These are phyloP conservation scores for Trichonephila inaurata DNA, from an alignment of 1,140 invertebrate species.

Conservation along the genomic window DNA sequence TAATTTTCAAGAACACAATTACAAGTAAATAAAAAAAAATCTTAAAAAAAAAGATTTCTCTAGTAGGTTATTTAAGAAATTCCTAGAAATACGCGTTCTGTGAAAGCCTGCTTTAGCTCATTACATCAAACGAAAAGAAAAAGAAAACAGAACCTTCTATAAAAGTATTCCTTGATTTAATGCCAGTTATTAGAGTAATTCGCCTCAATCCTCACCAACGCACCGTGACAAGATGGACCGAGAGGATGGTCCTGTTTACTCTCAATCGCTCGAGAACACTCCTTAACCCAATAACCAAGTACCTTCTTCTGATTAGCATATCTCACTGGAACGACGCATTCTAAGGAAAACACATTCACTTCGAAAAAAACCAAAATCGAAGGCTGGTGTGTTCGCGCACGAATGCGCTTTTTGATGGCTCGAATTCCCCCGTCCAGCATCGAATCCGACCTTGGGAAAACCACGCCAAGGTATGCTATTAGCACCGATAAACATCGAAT, in stretches of 20 bases:
- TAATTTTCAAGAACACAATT: too few relatives aligned
- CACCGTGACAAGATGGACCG: slow-evolving; percentile 18
- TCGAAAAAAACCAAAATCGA: not conserved
- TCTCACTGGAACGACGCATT: not conserved
- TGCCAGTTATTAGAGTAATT: not conserved
- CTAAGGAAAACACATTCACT: slow-evolving; percentile 37
- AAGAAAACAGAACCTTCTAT: too few relatives aligned
- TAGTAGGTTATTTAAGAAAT: too few relatives aligned
- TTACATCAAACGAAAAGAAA: too few relatives aligned
- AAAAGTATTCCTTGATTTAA: too few relatives aligned
- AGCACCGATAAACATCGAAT: slow-evolving; percentile 38
- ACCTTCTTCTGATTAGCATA: slow-evolving; percentile 17
- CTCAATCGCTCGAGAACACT: not conserved
- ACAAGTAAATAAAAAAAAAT: too few relatives aligned
- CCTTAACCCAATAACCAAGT: slow-evolving; percentile 43
- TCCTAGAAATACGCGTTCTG: too few relatives aligned
- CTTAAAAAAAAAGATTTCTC: too few relatives aligned
- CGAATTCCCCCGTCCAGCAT: not conserved
- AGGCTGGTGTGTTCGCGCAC: slow-evolving; percentile 24
- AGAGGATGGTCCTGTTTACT: not conserved
- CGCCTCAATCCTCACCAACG: not conserved
- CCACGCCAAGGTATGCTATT: slow-evolving; percentile 23
- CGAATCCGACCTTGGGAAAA: slow-evolving; percentile 4
- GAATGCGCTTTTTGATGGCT: not conserved
- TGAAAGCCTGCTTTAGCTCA: too few relatives aligned